Conservation (phyloP, 2,797 vertebrate genomes). For the Nannoperca obscura region DNA sequence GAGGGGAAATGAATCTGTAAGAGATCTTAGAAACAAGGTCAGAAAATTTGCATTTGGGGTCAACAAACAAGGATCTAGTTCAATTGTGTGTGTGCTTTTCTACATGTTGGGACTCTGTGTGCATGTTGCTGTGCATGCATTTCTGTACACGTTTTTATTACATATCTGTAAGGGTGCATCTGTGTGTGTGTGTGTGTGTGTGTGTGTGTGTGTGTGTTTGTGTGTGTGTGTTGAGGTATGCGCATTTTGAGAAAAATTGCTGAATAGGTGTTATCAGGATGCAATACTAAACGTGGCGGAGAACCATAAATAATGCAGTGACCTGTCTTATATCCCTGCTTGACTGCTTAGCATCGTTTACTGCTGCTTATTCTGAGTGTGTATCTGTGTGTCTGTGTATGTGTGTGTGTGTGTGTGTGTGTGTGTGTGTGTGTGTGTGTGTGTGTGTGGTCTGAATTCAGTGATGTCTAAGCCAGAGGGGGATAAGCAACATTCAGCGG, state of each 20-base stretch:
- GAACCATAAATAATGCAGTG: slow-evolving; percentile 86
- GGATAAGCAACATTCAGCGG: slow-evolving; percentile 47
- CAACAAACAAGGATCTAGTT: slow-evolving; percentile 58
- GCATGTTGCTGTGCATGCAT: slow-evolving; percentile 18
- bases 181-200: slow-evolving; percentile 16
- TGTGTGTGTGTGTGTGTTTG: slow-evolving; percentile 14
- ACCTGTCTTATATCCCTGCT: slow-evolving; percentile 80
- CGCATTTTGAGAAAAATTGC: slow-evolving; percentile 71
- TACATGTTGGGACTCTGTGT: not conserved
- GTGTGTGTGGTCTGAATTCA: slow-evolving; percentile 48
- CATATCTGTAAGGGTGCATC: slow-evolving; percentile 19
- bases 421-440: slow-evolving; percentile 43
- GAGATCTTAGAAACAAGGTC: slow-evolving; percentile 63
- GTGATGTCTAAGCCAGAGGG: slow-evolving; percentile 33
- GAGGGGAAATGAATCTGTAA: slow-evolving; percentile 44
- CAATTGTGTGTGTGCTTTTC: slow-evolving; percentile 23
- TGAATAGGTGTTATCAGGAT: slow-evolving; percentile 84
- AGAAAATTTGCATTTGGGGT: slow-evolving; percentile 70
- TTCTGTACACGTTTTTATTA: slow-evolving; percentile 17
- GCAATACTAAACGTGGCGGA: slow-evolving; percentile 81
- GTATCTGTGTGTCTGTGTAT: slow-evolving; percentile 30
- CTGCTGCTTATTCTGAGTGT: slow-evolving; percentile 70
- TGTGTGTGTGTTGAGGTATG: slow-evolving; percentile 31
- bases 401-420: slow-evolving; percentile 44
- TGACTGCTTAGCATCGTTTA: slow-evolving; percentile 85